Evolutionary conservation across 2,888 invertebrate genomes (phyloP).

Genomic region (Alsophila aescularia): DNA sequence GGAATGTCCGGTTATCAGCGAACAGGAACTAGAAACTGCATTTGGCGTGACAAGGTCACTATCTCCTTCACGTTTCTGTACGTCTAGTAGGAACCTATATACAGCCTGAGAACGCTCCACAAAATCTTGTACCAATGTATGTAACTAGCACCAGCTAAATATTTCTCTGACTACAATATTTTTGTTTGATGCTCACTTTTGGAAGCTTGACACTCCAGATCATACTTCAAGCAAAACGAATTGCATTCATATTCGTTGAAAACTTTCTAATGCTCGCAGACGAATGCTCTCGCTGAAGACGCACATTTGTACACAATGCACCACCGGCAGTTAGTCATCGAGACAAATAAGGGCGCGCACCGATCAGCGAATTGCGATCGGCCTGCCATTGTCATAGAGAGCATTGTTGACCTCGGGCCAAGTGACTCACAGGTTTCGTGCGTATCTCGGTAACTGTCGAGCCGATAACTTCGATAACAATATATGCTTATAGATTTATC

Average conservation of each 20-base stretch:
- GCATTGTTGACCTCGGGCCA: conserved; percentile 54
- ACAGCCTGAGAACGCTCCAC: no score
- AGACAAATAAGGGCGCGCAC: conserved; percentile 47
- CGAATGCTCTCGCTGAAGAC: not conserved
- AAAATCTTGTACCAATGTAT: no score
- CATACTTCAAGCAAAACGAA: no score
- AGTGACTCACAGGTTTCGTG: conserved; percentile 52
- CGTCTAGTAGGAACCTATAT: no score
- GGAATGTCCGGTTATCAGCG: no score
- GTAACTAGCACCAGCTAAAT: no score
- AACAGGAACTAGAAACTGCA: no score
- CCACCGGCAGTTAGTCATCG: conserved; percentile 49
- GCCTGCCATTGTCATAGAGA: conserved; percentile 57
- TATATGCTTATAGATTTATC: not conserved
- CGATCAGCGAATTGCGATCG: conserved; percentile 43
- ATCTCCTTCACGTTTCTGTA: no score
- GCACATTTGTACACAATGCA: conserved; percentile 25
- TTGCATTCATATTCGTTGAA: not conserved
- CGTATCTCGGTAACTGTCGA: conserved; percentile 39
- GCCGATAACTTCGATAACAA: conserved; percentile 7
- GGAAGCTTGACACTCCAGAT: no score
- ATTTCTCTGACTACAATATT: no score
- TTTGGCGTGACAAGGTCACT: no score
- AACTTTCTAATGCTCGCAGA: not conserved
- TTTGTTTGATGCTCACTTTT: no score